These are phyloP conservation scores for Sebastes cheni DNA, from an alignment of 2,797 vertebrate genomes.

Conservation along the genomic window DNA sequence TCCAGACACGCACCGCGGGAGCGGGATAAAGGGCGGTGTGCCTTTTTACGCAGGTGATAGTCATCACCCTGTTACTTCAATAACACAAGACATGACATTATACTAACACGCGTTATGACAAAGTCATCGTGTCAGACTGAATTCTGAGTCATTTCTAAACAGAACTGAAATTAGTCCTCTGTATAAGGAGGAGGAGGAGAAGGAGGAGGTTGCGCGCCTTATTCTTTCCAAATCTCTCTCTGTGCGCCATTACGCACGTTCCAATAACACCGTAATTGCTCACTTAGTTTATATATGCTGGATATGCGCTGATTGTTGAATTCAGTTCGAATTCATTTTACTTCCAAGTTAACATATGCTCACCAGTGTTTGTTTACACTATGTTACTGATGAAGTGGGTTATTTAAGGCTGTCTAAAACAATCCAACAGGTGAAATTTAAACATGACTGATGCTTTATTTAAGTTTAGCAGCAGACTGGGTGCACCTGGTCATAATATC, in stretches of 20 bases:
- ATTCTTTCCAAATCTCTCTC: slow-evolving; percentile 64
- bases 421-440: slow-evolving; percentile 30
- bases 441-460: slow-evolving; percentile 15
- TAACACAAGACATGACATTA: slow-evolving; percentile 73
- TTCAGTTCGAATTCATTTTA: slow-evolving; percentile 46
- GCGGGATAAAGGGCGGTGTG: slow-evolving; percentile 73
- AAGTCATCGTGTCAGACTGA: slow-evolving; percentile 64
- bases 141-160: slow-evolving; percentile 69
- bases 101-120: slow-evolving; percentile 63
- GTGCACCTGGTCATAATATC: neutral
- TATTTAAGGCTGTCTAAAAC: slow-evolving; percentile 15
- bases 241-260: slow-evolving; percentile 75
- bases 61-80: slow-evolving; percentile 74
- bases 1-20: slow-evolving; percentile 79
- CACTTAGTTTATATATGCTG: slow-evolving; percentile 57
- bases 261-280: slow-evolving; percentile 71
- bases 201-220: slow-evolving; percentile 19
- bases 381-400: slow-evolving; percentile 1
- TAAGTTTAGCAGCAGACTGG: neutral
- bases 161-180: slow-evolving; percentile 57
- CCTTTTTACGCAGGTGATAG: slow-evolving; percentile 75
- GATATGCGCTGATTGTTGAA: slow-evolving; percentile 49
- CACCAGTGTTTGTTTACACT: slow-evolving; percentile 5
- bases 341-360: slow-evolving; percentile 38
- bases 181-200: neutral